Percentiles rank a stretch among this genome's conserved stretches.
phyloP scores from a whole-genome alignment of 1,140 invertebrate genomes.

The Drosophila nigromelanica region DNA sequence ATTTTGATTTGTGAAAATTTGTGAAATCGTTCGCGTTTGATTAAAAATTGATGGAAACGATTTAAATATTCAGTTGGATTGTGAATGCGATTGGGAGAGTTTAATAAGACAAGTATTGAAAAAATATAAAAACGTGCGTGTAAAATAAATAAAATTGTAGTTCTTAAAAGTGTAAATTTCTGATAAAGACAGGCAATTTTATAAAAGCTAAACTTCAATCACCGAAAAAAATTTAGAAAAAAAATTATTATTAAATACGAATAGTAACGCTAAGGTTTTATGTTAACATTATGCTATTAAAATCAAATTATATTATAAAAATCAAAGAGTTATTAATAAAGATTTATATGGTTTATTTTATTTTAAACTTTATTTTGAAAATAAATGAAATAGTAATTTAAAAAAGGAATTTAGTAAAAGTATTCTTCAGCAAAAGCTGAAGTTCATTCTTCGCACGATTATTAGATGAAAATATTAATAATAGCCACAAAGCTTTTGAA shows the following conservation, averaged over 20 bases:
- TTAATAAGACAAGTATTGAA: conserved; percentile 18
- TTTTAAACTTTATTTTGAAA: background rate
- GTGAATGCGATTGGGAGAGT: conserved; percentile 23
- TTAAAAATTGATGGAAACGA: conserved; percentile 28
- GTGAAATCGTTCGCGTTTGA: conserved; percentile 1
- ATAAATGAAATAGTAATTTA: background rate
- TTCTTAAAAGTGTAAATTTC: no score
- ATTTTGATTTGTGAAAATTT: conserved; percentile 40
- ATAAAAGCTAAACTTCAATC: no score
- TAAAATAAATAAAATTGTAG: background rate
- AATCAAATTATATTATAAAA: no score
- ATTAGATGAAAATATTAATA: background rate
- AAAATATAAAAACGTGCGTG: conserved; percentile 4
- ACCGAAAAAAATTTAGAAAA: no score
- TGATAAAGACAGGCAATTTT: no score
- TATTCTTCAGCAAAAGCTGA: conserved; percentile 13
- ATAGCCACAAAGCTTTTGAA: background rate
- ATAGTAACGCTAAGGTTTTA: no score
- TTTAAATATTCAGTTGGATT: conserved; percentile 26
- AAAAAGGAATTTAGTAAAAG: conserved; percentile 16
- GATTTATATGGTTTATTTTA: no score
- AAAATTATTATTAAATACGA: no score
- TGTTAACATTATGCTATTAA: no score
- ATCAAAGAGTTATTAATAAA: no score
- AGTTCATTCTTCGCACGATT: background rate